A percentile compares a stretch with the other conserved stretches of the same genome.
These are phyloP conservation scores for Prenolepis imparis DNA, from an alignment of 2,888 invertebrate genomes.

Conservation along the genomic window DNA sequence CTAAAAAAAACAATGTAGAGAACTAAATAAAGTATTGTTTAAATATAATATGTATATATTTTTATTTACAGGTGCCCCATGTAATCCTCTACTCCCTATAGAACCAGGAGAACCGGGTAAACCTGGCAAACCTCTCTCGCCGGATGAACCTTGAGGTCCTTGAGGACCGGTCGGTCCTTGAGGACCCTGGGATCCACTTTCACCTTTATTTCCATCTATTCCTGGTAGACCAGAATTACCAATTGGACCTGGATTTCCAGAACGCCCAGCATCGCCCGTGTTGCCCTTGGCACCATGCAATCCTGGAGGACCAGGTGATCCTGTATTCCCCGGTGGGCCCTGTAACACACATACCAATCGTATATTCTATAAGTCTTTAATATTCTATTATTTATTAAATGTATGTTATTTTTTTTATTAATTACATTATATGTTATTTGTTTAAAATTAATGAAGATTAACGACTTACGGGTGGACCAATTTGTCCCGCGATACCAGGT, in stretches of 20 bases:
- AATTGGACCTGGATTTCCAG: constrained; percentile 90
- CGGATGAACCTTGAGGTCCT: constrained; percentile 91
- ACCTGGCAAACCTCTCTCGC: constrained; percentile 90
- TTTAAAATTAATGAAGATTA: not conserved
- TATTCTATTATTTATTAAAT: not conserved
- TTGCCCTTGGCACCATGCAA: constrained; percentile 91
- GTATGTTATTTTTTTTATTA: not conserved
- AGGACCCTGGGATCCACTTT: constrained; percentile 90
- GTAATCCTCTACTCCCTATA: constrained; percentile 89
- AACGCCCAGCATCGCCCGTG: constrained; percentile 90
- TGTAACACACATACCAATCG: constrained; percentile 78
- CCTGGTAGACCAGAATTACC: constrained; percentile 92
- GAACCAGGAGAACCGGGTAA: constrained; percentile 89
- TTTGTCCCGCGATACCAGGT: constrained; percentile 92
- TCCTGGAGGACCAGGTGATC: constrained; percentile 91
- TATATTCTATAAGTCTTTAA: not conserved
- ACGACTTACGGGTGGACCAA: constrained; percentile 89
- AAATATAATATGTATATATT: constrained; percentile 13
- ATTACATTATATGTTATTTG: not conserved
- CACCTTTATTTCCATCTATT: constrained; percentile 92
- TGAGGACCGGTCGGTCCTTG: constrained; percentile 90
- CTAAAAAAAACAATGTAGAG: not conserved
- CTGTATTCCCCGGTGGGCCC: constrained; percentile 91
- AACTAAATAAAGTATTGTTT: constrained; percentile 15
- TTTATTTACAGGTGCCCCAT: constrained; percentile 88